Evolutionary conservation across 2,888 invertebrate species (phyloP), one percentile per base, ranked within the genome.

Genomic region (Eumacrocentrus americanus): DNA sequence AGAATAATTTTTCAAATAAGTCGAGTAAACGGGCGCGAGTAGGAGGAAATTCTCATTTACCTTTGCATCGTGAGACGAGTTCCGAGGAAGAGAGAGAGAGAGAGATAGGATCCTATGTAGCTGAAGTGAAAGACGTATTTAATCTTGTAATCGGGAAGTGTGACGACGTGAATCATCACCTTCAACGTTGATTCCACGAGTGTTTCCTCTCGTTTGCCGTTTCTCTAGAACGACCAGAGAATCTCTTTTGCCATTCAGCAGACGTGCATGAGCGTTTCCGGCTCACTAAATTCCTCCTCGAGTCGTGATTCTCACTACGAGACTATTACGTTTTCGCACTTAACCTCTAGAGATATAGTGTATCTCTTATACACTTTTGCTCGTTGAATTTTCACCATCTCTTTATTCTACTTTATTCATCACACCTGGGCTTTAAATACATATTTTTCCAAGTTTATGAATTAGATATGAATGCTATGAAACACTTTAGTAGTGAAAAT

Each of bases 251-350:
- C 58, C 57, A 67, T 67, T 67, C 67, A 64, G 50, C 61, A 55
- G 52, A 56, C 64, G 67, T 64, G 48, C 62, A 50, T 42, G 60
- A 51, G 54, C 55, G 51, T 66, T 67, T 67, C 67, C 66, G 67
- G 66, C 62, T 67, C 63, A 63, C 60, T 51, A 58, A 64, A 63
- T 60, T 60, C 60, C 29, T 35, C 38, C 25, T 35, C 35, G 42
- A 60, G 46, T 55, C 46, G 65, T 58, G 63, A 59, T 63, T 64
- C 62, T 61, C 35, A 34, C 51, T 58, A 61, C 18, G 38, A 40
- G 18, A 35, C 38, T 16, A 53, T 42, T 23, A 38, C 29, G 25
- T 16, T 53, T 37, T 9, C 52, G 38, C 55, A 34, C 37, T 51
- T 22, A n/a, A n/a, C n/a, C n/a, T n/a, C n/a, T n/a, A n/a, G n/a